Conservation (phyloP, 2,797 vertebrate species). For the Strix occidentalis region DNA sequence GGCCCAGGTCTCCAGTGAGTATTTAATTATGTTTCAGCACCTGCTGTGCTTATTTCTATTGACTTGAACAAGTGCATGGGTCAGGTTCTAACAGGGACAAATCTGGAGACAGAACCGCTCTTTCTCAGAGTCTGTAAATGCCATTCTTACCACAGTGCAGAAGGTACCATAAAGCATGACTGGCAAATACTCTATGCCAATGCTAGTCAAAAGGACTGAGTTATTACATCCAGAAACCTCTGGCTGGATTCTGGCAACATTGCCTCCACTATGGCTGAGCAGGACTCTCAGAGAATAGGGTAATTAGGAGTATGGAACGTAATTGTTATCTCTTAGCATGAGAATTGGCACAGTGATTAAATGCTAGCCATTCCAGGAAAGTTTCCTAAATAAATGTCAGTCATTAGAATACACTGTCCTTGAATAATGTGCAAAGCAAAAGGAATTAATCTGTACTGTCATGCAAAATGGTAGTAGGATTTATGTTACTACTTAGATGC, state of each 20-base stretch:
- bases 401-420: not conserved
- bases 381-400: conserved; percentile 42
- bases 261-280: not conserved
- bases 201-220: not conserved
- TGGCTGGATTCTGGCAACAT: not conserved
- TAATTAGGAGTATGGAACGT: not conserved
- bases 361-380: not conserved
- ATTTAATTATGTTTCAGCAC: not conserved
- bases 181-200: not conserved
- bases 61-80: not conserved
- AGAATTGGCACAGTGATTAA: conserved; percentile 16
- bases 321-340: not conserved
- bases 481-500: not conserved
- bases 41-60: not conserved
- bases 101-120: not conserved
- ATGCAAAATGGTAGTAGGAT: not conserved
- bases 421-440: conserved; percentile 8
- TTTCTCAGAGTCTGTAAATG: not conserved
- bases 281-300: not conserved
- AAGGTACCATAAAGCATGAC: not conserved
- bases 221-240: not conserved
- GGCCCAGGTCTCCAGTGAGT: not conserved
- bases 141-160: not conserved
- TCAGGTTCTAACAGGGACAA: not conserved
- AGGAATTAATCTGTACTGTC: not conserved